Conservation (phyloP, 2,888 invertebrate species). For the Aleiodes testaceus region DNA sequence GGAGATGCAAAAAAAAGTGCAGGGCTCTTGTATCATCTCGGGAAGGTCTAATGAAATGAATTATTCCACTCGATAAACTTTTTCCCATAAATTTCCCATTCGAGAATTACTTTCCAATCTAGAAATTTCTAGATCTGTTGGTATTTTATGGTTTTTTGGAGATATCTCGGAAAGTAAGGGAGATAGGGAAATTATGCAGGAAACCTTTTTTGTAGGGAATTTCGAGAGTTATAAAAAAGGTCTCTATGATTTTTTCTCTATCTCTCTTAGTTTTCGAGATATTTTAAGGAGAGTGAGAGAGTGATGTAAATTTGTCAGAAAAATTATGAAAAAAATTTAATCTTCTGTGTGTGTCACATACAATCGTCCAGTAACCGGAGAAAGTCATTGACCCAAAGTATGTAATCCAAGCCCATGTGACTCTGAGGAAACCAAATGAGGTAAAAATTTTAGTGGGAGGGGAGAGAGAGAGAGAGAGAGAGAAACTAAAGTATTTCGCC, state of each 20-base stretch:
- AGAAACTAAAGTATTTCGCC: constrained; percentile 35
- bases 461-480: not conserved
- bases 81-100: constrained; percentile 17
- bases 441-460: not conserved
- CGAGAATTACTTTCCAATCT: constrained; percentile 19
- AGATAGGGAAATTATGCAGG: too few species aligned
- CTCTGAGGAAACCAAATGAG: constrained; percentile 37
- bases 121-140: constrained; percentile 34
- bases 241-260: too few species aligned
- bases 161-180: too few species aligned
- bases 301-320: too few species aligned
- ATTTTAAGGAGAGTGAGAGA: too few species aligned
- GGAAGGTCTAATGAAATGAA: not conserved
- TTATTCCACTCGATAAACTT: constrained; percentile 24
- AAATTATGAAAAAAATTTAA: too few species aligned
- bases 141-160: too few species aligned
- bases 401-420: constrained; percentile 45
- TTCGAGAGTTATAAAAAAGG: too few species aligned
- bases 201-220: too few species aligned
- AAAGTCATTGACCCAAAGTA: constrained; percentile 66
- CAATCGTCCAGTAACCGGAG: constrained; percentile 61
- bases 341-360: constrained; percentile 16
- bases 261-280: too few species aligned
- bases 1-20: not conserved
- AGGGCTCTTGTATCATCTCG: not conserved